A percentile compares a stretch with the other conserved stretches of the same genome.
Evolutionary conservation across 2,888 invertebrate genomes (phyloP).

Genomic region (Thereva unica): DNA sequence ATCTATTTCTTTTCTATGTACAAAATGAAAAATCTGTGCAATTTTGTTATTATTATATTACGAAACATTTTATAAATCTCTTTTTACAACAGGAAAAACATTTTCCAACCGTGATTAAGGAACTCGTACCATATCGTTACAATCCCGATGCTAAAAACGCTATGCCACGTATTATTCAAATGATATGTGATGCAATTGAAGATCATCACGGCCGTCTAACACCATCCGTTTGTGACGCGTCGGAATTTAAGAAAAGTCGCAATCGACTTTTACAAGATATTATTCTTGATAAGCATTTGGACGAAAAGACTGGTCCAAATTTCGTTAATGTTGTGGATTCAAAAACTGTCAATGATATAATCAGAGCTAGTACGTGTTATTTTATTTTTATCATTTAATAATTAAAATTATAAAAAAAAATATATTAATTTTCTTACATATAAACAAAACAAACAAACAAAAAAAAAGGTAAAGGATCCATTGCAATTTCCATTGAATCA

Average conservation of each 20-base stretch:
- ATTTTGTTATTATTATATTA: background rate
- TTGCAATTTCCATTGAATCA: constrained; percentile 39
- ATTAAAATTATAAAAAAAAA: constrained; percentile 10
- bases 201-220: constrained; percentile 72
- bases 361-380: constrained; percentile 36
- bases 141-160: constrained; percentile 63
- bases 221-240: constrained; percentile 69
- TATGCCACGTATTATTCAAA: constrained; percentile 60
- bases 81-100: constrained; percentile 53
- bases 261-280: constrained; percentile 67
- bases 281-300: constrained; percentile 69
- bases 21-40: background rate
- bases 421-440: constrained; percentile 31
- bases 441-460: too few relatives aligned
- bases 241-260: constrained; percentile 70
- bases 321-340: constrained; percentile 61
- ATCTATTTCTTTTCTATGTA: background rate
- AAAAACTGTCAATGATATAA: constrained; percentile 48
- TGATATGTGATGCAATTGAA: constrained; percentile 71
- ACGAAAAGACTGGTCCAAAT: constrained; percentile 63
- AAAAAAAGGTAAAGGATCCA: constrained; percentile 34
- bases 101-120: constrained; percentile 63
- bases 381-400: constrained; percentile 1
- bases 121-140: constrained; percentile 66
- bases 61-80: background rate